Evolutionary conservation across 2,888 invertebrate species (phyloP).

Genomic region (Parochlus steinenii): DNA sequence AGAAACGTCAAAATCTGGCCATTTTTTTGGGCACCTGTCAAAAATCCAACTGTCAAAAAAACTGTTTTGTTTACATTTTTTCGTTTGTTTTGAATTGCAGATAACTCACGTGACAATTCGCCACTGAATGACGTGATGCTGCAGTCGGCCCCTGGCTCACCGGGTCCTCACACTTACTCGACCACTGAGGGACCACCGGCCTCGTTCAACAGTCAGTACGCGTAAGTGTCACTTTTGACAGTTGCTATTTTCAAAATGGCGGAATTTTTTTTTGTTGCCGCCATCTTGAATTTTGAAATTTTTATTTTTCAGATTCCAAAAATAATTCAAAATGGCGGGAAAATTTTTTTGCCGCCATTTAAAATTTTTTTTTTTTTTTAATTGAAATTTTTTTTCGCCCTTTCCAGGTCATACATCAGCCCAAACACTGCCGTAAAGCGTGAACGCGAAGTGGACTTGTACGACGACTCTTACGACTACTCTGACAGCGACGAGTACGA

Average conservation of each 20-base stretch:
- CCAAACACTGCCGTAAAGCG: conserved; percentile 11
- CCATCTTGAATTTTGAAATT: no score
- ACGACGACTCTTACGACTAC: conserved; percentile 11
- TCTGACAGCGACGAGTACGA: conserved; percentile 12
- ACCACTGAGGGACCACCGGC: conserved; percentile 5
- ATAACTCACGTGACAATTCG: conserved; percentile 73
- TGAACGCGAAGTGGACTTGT: conserved; percentile 8
- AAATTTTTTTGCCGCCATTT: no score
- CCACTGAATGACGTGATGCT: conserved; percentile 56
- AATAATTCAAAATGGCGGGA: no score
- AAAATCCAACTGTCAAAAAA: no score
- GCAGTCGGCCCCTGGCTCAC: conserved; percentile 49
- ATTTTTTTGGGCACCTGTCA: no score
- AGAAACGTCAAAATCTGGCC: no score
- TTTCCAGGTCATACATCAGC: conserved; percentile 7
- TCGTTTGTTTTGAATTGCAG: conserved; percentile 24
- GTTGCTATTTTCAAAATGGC: no score
- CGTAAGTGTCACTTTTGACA: conserved; percentile 4
- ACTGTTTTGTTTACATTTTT: not conserved
- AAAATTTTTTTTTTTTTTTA: not conserved
- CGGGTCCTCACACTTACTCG: conserved; percentile 28
- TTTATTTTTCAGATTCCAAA: no score
- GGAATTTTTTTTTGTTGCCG: no score
- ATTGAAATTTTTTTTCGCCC: not conserved
- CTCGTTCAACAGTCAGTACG: conserved; percentile 11